Evolutionary conservation across 1,140 invertebrate genomes (phyloP).

Genomic region (Camponotus pennsylvanicus): DNA sequence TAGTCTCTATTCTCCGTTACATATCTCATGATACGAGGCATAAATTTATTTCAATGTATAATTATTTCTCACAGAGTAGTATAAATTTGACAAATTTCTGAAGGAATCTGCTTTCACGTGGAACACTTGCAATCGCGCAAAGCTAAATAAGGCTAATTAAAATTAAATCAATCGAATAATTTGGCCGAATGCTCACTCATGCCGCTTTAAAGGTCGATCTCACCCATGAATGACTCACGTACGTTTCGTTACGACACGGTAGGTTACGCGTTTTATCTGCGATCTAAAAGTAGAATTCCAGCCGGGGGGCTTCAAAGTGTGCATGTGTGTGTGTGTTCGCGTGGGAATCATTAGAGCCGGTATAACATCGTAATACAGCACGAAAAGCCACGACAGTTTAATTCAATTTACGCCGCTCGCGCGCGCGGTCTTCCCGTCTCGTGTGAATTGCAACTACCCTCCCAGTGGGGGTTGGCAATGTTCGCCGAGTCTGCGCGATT

Average conservation of each 20-base stretch:
- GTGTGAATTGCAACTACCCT: conserved; percentile 53
- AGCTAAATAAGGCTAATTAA: neutral
- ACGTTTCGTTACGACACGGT: conserved; percentile 44
- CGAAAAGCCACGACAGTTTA: conserved; percentile 57
- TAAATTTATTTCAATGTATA: conserved; percentile 11
- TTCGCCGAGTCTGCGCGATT: conserved; percentile 8
- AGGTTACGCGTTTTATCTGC: conserved; percentile 61
- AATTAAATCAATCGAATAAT: neutral
- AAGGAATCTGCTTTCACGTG: neutral
- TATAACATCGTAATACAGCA: conserved; percentile 16
- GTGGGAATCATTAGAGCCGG: conserved; percentile 67
- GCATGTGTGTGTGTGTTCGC: neutral
- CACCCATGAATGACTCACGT: conserved; percentile 33
- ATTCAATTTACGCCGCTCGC: conserved; percentile 67
- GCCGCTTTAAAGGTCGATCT: conserved; percentile 57
- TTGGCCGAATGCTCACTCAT: neutral
- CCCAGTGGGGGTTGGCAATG: neutral
- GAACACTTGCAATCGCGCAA: neutral
- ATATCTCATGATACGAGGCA: conserved; percentile 2
- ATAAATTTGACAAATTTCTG: conserved; percentile 1
- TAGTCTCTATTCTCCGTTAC: neutral
- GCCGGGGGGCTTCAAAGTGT: conserved; percentile 60
- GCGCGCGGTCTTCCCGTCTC: conserved; percentile 43
- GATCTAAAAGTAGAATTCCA: conserved; percentile 78
- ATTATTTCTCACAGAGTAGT: neutral